Evolutionary conservation across 2,888 invertebrate species (phyloP).

Genomic region (Acrobeloides nanus): DNA sequence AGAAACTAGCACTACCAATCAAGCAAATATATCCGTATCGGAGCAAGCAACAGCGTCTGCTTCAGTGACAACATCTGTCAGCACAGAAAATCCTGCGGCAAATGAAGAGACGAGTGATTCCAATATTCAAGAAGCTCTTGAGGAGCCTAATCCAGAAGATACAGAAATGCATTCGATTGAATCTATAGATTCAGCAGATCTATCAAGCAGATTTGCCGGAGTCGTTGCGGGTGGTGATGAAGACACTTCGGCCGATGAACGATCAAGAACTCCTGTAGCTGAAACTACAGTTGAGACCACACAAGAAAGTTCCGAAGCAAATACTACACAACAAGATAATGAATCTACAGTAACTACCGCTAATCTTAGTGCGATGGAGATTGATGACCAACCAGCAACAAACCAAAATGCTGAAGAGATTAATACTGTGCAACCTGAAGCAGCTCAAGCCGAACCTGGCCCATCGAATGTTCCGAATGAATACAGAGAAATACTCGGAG

Average conservation of each 20-base stretch:
- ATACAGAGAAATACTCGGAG: no score
- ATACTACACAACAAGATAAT: constrained; percentile 4
- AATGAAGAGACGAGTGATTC: no score
- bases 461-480: no score
- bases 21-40: neutral
- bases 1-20: neutral
- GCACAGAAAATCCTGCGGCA: neutral
- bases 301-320: neutral
- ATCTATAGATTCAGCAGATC: constrained; percentile 14
- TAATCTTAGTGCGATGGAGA: no score
- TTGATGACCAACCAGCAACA: no score
- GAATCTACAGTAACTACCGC: no score
- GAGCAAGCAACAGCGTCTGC: neutral
- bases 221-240: constrained; percentile 4
- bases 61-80: neutral
- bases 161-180: constrained; percentile 9
- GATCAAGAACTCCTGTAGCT: neutral
- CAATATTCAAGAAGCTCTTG: no score
- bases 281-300: constrained; percentile 2
- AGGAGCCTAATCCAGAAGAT: constrained; percentile 1
- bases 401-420: no score
- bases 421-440: no score
- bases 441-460: no score
- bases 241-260: neutral
- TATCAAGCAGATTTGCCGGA: constrained; percentile 11